A percentile compares a stretch with the other conserved stretches of the same genome.
Evolutionary conservation across 2,797 vertebrate genomes (phyloP).

Genomic region (Poecile montanus): DNA sequence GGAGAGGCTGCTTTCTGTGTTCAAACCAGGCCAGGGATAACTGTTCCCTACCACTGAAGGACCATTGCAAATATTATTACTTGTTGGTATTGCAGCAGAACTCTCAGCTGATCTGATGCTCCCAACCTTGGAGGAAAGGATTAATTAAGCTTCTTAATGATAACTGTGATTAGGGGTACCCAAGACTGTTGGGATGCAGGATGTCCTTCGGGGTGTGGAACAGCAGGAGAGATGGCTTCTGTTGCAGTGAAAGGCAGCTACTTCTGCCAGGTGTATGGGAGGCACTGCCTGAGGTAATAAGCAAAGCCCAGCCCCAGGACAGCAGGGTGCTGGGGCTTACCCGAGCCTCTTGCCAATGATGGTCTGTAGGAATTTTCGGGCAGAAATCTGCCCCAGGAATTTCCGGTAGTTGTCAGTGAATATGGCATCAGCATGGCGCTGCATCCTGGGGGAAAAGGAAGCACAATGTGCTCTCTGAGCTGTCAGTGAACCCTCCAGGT

Average conservation of each 20-base stretch:
- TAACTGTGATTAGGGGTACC: not conserved
- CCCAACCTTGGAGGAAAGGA: not conserved
- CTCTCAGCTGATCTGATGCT: not conserved
- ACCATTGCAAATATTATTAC: not conserved
- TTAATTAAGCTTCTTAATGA: slow-evolving; percentile 5
- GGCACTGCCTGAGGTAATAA: not conserved
- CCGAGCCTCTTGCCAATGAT: slow-evolving; percentile 88
- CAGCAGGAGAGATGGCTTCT: not conserved
- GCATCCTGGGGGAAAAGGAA: slow-evolving; percentile 74
- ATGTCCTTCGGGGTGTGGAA: not conserved
- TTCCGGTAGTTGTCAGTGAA: slow-evolving; percentile 95
- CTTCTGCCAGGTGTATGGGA: not conserved
- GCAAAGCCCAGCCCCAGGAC: not conserved
- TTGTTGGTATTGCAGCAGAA: not conserved
- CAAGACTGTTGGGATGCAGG: not conserved
- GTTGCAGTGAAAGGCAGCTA: not conserved
- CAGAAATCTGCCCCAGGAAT: slow-evolving; percentile 89
- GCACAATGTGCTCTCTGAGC: not conserved
- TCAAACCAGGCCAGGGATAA: not conserved
- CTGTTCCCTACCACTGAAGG: not conserved
- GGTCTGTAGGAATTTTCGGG: slow-evolving; percentile 90
- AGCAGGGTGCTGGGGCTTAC: slow-evolving; percentile 72
- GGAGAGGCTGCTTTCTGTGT: not conserved
- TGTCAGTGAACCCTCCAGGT: not conserved
- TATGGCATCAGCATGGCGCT: slow-evolving; percentile 92